Base-by-base conservation (phyloP, 2,888 invertebrate genomes). In the Caenorhabditis panamensis region DNA sequence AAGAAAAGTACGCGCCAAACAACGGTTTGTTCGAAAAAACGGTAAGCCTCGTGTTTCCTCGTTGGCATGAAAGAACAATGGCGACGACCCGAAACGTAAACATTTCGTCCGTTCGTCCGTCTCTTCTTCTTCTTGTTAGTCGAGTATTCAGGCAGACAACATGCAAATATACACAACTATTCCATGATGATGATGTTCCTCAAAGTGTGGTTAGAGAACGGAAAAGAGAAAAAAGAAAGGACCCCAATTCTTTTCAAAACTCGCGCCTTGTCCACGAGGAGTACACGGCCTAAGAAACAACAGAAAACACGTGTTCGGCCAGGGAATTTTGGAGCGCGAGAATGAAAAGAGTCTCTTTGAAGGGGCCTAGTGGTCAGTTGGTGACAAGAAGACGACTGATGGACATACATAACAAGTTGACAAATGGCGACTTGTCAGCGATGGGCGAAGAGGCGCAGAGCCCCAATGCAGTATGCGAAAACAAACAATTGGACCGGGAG, bases 401-500 rank as follows among this genome's bases (percentile, higher is more conserved):
- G 66, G 66, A 56, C 73, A 73, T 59, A 66, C 66, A 73, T 73
- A 73, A 73, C 73, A 73, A 73, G 73, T 73, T 73, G 64, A 73
- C 73, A 73, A 73, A 73, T 73, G 64, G 73, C 73, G 58, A 73
- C 73, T 73, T 73, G 73, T 73, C 73, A 73, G 73, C 73, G 18
- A 66, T 63, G 58, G 54, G 61, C 53, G 51, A 47, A 37, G 73
- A 73, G 51, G 37, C 63, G 63, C 54, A 64, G 58, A 64, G 63
- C 47, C 26, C 31, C 37, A 18, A 62, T n/a, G 72, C 73, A 64
- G 73, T 73, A 64, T 73, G 73, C 73, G 73, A 73, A 73, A 73
- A 73, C 73, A 73, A 73, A 73, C 73, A 73, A 73, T 66, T 66
- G 73, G 73, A 63, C n/a, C n/a, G n/a, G n/a, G n/a, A n/a, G n/a